Conservation (phyloP, 2,797 vertebrate genomes). For the Nannoperca obscura region DNA sequence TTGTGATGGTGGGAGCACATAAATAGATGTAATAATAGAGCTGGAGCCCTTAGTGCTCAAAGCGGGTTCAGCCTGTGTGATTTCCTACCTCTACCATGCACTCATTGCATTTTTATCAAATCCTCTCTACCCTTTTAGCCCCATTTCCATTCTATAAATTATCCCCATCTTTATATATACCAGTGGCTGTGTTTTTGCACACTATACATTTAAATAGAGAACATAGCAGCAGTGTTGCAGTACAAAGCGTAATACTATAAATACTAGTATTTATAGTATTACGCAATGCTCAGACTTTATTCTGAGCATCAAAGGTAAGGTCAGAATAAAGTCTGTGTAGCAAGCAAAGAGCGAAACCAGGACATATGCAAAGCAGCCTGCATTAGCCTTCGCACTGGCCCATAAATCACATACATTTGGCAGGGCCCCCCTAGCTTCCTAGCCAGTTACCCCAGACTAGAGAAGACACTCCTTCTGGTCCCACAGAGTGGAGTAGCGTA, state of each 20-base stretch:
- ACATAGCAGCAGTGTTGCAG: slow-evolving; percentile 83
- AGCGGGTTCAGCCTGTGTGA: slow-evolving; percentile 45
- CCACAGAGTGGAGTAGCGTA: slow-evolving; percentile 31
- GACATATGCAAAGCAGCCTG: slow-evolving; percentile 89
- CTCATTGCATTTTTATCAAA: slow-evolving; percentile 55
- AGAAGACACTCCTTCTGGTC: slow-evolving; percentile 35
- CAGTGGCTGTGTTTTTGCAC: slow-evolving; percentile 76
- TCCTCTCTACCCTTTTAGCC: slow-evolving; percentile 46
- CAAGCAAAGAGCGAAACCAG: slow-evolving; percentile 79
- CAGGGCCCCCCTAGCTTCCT: slow-evolving; percentile 67
- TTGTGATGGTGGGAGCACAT: slow-evolving; percentile 48
- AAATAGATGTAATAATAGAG: slow-evolving; percentile 66
- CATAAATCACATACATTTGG: slow-evolving; percentile 90
- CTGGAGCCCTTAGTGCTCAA: slow-evolving; percentile 43
- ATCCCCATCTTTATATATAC: slow-evolving; percentile 36
- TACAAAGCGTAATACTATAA: slow-evolving; percentile 82
- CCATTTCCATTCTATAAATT: slow-evolving; percentile 47
- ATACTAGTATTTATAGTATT: slow-evolving; percentile 69
- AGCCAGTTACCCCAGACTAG: slow-evolving; percentile 49
- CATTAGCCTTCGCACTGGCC: slow-evolving; percentile 86
- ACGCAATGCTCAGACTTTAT: no score
- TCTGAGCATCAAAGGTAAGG: slow-evolving; percentile 25
- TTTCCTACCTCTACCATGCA: slow-evolving; percentile 46
- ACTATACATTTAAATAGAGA: slow-evolving; percentile 87
- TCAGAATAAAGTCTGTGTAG: slow-evolving; percentile 37